These are phyloP conservation scores for Drosophila affinis DNA, from an alignment of 2,888 invertebrate species.

Conservation along the genomic window DNA sequence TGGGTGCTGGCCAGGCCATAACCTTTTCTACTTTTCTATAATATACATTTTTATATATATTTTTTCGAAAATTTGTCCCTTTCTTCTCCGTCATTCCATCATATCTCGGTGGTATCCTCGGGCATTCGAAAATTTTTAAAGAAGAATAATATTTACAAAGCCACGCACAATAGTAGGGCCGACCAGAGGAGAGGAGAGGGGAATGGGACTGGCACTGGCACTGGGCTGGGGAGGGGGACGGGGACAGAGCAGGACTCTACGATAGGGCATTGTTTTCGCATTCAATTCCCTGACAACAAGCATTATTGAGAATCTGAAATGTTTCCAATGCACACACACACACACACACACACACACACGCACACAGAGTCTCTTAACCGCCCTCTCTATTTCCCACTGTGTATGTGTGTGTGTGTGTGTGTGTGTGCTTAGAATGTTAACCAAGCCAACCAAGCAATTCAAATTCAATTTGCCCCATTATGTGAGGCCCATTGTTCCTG, in stretches of 20 bases:
- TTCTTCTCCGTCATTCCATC: constrained; percentile 14
- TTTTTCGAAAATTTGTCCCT: constrained; percentile 52
- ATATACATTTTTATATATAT: background rate
- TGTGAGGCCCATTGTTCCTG: constrained; percentile 78
- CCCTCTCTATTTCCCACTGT: constrained; percentile 6
- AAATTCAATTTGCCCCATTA: constrained; percentile 83
- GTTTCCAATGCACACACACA: constrained; percentile 35
- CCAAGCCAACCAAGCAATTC: constrained; percentile 75
- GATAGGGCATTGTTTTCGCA: constrained; percentile 71
- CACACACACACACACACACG: background rate
- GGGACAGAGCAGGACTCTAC: constrained; percentile 27
- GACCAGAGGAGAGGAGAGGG: background rate
- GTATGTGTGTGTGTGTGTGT: constrained; percentile 28
- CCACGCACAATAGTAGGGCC: constrained; percentile 65
- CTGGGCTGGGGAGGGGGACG: constrained; percentile 31
- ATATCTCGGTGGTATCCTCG: constrained; percentile 22
- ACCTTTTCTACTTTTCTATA: constrained; percentile 39
- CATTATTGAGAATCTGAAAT: constrained; percentile 65
- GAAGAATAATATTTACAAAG: constrained; percentile 78
- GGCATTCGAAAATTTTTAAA: constrained; percentile 63
- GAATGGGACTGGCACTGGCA: background rate
- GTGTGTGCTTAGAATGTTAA: constrained; percentile 43
- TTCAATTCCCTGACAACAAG: constrained; percentile 71
- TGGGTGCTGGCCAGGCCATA: constrained; percentile 74
- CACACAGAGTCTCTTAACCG: constrained; percentile 4